Evolutionary conservation across 2,113 vertebrate species (phyloP).

Genomic region (Nettapus auritus): DNA sequence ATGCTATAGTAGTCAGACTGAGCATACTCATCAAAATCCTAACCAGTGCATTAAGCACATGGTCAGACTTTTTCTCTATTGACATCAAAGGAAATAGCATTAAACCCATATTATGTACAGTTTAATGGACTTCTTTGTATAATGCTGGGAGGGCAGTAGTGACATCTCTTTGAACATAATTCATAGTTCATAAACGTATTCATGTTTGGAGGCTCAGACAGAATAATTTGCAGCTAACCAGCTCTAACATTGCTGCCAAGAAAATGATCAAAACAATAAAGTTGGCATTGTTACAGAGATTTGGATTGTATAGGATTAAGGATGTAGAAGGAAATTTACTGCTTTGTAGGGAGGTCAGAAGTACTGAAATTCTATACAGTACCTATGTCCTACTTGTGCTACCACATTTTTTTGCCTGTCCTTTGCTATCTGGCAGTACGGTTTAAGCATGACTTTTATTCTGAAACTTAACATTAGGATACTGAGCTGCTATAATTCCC

Average conservation of each 20-base stretch:
- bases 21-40: not conserved
- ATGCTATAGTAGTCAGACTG: not conserved
- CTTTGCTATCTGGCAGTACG: not conserved
- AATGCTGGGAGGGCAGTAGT: constrained; percentile 12
- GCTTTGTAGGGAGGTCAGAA: not conserved
- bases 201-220: constrained; percentile 11
- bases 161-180: constrained; percentile 46
- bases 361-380: not conserved
- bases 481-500: not conserved
- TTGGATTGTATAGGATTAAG: constrained; percentile 36
- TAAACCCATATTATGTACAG: constrained; percentile 29
- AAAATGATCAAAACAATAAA: constrained; percentile 54
- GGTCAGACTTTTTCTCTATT: not conserved
- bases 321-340: not conserved
- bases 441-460: not conserved
- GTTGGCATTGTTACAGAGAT: constrained; percentile 47
- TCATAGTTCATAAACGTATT: constrained; percentile 28
- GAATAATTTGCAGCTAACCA: constrained; percentile 48
- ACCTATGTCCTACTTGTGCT: not conserved
- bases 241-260: constrained; percentile 33
- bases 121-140: constrained; percentile 39
- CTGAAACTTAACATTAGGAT: not conserved
- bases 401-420: not conserved
- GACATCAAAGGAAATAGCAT: constrained; percentile 26
- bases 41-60: not conserved